Percentiles rank a stretch among this genome's conserved stretches.
These are phyloP conservation scores for Solenopsis invicta DNA, from an alignment of 1,140 invertebrate species.

Conservation along the genomic window DNA sequence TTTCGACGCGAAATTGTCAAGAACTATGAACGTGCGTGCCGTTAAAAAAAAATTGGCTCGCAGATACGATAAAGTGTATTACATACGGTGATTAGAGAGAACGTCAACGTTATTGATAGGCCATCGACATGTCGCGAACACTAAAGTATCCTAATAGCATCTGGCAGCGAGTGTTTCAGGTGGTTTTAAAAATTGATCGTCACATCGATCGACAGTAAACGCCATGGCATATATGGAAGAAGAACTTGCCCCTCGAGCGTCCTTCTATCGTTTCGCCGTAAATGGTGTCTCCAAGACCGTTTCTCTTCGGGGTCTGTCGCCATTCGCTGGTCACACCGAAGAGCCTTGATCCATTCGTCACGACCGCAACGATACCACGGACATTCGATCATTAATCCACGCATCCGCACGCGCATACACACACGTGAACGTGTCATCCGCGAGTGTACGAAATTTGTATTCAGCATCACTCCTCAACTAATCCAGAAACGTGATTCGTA, in stretches of 20 bases:
- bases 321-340: constrained; percentile 31
- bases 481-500: neutral
- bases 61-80: neutral
- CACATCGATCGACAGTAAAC: constrained; percentile 53
- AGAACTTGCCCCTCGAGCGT: constrained; percentile 48
- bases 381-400: constrained; percentile 57
- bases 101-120: neutral
- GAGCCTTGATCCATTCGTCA: constrained; percentile 55
- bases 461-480: neutral
- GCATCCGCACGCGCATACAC: neutral
- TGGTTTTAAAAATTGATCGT: constrained; percentile 51
- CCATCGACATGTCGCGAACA: neutral
- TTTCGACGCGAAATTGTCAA: neutral
- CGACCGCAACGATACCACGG: constrained; percentile 30
- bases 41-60: neutral
- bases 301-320: constrained; percentile 50
- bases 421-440: neutral
- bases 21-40: neutral
- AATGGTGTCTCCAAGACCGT: constrained; percentile 47
- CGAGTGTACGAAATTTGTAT: neutral
- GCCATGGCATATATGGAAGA: constrained; percentile 30
- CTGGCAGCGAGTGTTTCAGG: constrained; percentile 15
- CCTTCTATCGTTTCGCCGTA: constrained; percentile 53
- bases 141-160: constrained; percentile 18
- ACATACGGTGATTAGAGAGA: neutral